Evolutionary conservation across 1,140 invertebrate species (phyloP).

Genomic region (Atta texana): DNA sequence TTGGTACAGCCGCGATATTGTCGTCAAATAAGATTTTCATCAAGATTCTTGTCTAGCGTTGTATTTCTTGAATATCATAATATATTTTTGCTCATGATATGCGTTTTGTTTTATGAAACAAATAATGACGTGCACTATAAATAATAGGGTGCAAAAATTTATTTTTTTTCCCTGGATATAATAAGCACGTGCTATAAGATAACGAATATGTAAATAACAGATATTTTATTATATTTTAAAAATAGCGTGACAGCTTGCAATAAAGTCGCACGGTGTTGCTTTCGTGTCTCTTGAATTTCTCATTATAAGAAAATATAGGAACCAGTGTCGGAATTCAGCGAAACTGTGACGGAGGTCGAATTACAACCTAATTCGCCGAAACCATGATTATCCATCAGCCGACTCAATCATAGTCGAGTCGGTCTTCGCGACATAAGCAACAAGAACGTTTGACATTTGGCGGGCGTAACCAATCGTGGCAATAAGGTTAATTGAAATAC

Average conservation of each 20-base stretch:
- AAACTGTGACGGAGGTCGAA: background rate
- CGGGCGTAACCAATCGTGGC: constrained; percentile 76
- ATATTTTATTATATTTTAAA: background rate
- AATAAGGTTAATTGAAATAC: constrained; percentile 84
- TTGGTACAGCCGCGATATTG: constrained; percentile 34
- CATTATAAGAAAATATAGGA: constrained; percentile 14
- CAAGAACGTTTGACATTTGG: constrained; percentile 80
- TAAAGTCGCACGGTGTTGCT: background rate
- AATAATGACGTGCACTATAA: background rate
- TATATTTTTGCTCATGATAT: background rate
- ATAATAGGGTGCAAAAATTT: background rate
- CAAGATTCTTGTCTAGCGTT: background rate
- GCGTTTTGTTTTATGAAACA: background rate
- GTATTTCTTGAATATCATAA: background rate
- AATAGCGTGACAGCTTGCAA: background rate
- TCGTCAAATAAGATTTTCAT: constrained; percentile 13
- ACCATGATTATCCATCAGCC: constrained; percentile 61
- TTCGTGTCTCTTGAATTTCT: constrained; percentile 14
- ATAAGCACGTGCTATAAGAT: background rate
- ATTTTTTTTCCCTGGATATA: background rate
- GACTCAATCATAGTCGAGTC: constrained; percentile 46
- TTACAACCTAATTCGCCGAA: constrained; percentile 35
- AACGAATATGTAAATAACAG: background rate
- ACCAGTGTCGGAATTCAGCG: background rate
- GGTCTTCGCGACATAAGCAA: constrained; percentile 67